Conservation (phyloP, 2,797 vertebrate species). For the Crenichthys baileyi region DNA sequence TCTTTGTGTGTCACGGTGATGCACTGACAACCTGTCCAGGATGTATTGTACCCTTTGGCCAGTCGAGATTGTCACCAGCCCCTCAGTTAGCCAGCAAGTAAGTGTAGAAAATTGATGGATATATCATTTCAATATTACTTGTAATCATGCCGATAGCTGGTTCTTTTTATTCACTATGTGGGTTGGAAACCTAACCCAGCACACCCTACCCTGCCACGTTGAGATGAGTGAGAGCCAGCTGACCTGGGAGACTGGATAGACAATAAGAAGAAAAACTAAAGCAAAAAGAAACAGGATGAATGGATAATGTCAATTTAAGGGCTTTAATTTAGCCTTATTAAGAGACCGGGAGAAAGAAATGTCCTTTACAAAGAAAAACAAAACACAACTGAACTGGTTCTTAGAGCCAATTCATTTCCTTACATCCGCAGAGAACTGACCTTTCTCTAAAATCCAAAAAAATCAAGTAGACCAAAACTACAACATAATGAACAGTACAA, state of each 20-base stretch:
- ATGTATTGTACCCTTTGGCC: not conserved
- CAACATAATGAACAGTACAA: not conserved
- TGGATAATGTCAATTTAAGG: not conserved
- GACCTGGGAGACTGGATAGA: not conserved
- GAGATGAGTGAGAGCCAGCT: not conserved
- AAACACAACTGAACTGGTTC: not conserved
- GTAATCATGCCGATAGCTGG: too few relatives aligned
- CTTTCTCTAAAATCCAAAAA: not conserved
- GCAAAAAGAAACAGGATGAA: not conserved
- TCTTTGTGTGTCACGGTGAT: not conserved
- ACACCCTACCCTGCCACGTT: not conserved
- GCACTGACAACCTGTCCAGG: not conserved
- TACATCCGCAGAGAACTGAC: constrained; percentile 1
- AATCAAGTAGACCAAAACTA: not conserved
- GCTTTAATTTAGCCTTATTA: not conserved
- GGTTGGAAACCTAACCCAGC: too few relatives aligned
- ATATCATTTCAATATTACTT: not conserved
- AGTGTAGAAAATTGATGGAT: not conserved
- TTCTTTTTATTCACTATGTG: too few relatives aligned
- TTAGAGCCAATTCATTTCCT: not conserved
- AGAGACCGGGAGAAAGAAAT: not conserved
- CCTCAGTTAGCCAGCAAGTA: not conserved
- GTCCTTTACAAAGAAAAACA: not conserved
- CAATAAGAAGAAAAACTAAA: not conserved
- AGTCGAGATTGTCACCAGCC: not conserved